Evolutionary conservation across 2,888 invertebrate genomes (phyloP).

Genomic region (Chironomus riparius): DNA sequence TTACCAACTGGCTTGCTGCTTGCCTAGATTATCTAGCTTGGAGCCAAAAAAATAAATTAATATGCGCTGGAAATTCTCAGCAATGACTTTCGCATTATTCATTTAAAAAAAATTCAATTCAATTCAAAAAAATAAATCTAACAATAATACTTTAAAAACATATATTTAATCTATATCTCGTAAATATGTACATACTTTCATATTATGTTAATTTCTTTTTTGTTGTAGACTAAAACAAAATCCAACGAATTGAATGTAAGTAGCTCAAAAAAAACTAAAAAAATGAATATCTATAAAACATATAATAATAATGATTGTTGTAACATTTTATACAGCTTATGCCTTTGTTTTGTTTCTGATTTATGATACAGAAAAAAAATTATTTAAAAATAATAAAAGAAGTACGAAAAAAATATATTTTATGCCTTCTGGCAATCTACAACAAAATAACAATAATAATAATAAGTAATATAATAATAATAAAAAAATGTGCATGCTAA

Average conservation of each 20-base stretch:
- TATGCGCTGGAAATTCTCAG: not conserved
- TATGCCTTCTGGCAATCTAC: not conserved
- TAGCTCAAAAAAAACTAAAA: conserved; percentile 3
- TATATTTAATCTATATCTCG: not conserved
- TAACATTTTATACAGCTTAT: not conserved
- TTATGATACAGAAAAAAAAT: conserved; percentile 2
- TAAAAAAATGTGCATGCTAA: conserved; percentile 1
- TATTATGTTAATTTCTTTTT: conserved; percentile 2
- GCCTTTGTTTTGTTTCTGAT: conserved; percentile 6
- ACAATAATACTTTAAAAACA: not conserved
- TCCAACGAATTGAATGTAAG: conserved; percentile 26
- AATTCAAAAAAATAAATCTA: not conserved
- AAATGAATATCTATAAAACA: not conserved
- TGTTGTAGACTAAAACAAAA: conserved; percentile 26
- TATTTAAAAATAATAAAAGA: not conserved
- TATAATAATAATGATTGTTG: not conserved
- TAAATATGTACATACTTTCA: not conserved
- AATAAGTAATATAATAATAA: not conserved
- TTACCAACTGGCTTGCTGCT: too few species aligned
- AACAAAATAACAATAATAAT: not conserved
- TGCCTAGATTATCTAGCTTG: too few species aligned
- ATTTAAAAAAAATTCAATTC: too few species aligned
- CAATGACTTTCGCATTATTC: not conserved
- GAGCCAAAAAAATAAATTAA: not conserved
- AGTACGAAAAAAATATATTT: not conserved